These are phyloP conservation scores for Apus apus DNA, from an alignment of 2,113 vertebrate species.

Conservation along the genomic window DNA sequence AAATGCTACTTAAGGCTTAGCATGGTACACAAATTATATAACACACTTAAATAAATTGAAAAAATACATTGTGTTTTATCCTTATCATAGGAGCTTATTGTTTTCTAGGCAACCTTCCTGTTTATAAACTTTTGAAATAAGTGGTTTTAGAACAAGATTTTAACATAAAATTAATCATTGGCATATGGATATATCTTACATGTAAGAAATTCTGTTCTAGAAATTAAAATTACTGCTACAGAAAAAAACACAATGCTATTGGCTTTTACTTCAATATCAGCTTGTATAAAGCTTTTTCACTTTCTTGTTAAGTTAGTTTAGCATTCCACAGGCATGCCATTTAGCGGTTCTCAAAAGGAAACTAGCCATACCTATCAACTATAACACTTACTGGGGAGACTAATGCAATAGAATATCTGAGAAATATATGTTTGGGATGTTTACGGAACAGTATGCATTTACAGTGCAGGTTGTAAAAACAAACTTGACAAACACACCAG, in stretches of 20 bases:
- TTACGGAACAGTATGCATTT: not conserved
- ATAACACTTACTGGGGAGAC: not conserved
- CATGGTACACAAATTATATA: not conserved
- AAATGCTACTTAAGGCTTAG: not conserved
- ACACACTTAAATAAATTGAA: not conserved
- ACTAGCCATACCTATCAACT: not conserved
- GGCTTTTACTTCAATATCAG: not conserved
- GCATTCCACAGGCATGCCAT: not conserved
- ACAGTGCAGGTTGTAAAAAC: not conserved
- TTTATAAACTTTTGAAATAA: not conserved
- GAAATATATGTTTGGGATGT: not conserved
- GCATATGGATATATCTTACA: not conserved
- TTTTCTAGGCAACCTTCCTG: not conserved
- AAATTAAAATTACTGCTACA: not conserved
- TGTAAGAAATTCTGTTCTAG: not conserved
- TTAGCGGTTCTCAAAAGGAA: not conserved
- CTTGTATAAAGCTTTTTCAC: not conserved
- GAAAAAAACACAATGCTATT: not conserved
- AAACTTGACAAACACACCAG: not conserved
- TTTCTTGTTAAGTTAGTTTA: not conserved
- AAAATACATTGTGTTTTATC: not conserved
- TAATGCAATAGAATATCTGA: not conserved
- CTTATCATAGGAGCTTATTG: not conserved
- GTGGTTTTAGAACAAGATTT: not conserved
- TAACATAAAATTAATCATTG: not conserved